A percentile compares a stretch with the other conserved stretches of the same genome.
These are phyloP conservation scores for Typhlomys cinereus DNA, from an alignment of 2,113 vertebrate genomes.

Conservation along the genomic window DNA sequence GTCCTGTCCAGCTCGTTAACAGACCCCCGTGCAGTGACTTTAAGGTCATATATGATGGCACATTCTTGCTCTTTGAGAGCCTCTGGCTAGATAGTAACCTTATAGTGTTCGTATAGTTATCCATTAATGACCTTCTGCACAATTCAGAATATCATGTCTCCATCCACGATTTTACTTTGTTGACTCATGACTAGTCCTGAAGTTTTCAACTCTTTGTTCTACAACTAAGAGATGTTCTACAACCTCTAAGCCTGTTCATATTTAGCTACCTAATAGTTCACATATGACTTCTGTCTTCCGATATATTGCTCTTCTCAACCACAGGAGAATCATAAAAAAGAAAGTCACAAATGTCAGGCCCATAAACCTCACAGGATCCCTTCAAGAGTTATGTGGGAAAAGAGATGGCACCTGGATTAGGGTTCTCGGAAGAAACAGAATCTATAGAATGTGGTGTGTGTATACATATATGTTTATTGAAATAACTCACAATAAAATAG, in stretches of 20 bases:
- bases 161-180: neutral
- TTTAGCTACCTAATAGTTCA: neutral
- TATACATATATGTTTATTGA: too few species aligned
- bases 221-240: too few species aligned
- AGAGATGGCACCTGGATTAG: neutral
- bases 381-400: neutral
- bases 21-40: neutral
- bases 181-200: neutral
- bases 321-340: neutral
- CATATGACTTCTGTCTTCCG: neutral
- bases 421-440: too few species aligned
- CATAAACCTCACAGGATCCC: fast-evolving
- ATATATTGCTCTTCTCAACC: neutral
- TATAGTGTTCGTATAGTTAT: neutral
- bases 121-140: too few species aligned
- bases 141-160: neutral
- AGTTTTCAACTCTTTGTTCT: too few species aligned
- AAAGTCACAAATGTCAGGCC: too few species aligned
- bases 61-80: neutral
- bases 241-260: neutral
- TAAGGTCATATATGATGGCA: neutral
- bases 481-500: too few species aligned
- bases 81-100: neutral
- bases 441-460: too few species aligned
- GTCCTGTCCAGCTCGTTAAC: neutral